Evolutionary conservation across 2,113 vertebrate species (phyloP).

Genomic region (Scolopax mira): DNA sequence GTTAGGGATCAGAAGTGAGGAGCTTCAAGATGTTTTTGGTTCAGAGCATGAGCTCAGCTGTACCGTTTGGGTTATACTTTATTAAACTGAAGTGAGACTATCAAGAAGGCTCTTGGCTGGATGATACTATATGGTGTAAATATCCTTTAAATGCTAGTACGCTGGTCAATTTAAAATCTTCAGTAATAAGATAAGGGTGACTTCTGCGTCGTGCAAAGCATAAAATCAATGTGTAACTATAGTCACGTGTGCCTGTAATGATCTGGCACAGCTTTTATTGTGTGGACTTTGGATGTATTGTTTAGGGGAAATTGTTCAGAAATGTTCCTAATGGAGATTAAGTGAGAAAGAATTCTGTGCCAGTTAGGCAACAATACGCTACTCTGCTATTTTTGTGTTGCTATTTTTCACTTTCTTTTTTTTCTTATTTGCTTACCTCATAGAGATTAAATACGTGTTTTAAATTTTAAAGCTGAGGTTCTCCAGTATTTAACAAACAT

Average conservation of each 20-base stretch:
- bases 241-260: background rate
- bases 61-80: background rate
- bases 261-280: slow-evolving; percentile 39
- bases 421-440: background rate
- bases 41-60: background rate
- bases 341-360: background rate
- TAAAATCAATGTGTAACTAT: slow-evolving; percentile 41
- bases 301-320: slow-evolving; percentile 43
- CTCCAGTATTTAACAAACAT: background rate
- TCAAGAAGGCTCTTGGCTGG: background rate
- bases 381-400: background rate
- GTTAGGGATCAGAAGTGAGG: background rate
- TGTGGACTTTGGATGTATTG: slow-evolving; percentile 47
- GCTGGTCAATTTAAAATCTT: background rate
- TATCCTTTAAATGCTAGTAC: background rate
- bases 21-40: background rate
- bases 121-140: background rate
- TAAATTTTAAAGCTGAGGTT: background rate
- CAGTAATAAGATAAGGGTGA: background rate
- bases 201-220: background rate
- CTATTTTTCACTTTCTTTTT: background rate
- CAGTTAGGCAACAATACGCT: background rate
- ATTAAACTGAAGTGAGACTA: background rate
- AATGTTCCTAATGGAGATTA: slow-evolving; percentile 40
- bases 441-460: background rate